Percentiles rank a stretch among this genome's conserved stretches.
phyloP scores from a whole-genome alignment of 2,797 vertebrate genomes.

The Luscinia luscinia region DNA sequence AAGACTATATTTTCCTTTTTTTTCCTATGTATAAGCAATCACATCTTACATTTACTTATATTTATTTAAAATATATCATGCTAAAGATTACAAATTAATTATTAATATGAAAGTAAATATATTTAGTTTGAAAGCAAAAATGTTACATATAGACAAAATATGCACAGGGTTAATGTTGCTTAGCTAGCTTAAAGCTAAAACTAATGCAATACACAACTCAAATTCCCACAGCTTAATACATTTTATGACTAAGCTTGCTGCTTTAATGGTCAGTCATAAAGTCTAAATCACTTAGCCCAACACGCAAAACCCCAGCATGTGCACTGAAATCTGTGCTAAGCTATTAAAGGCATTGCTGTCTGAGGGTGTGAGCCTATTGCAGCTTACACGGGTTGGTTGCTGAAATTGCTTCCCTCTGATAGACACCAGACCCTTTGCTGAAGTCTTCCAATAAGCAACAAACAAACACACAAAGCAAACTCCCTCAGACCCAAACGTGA shows the following conservation, averaged over 20 bases:
- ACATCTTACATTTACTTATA: background rate
- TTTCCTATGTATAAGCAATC: background rate
- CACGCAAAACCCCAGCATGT: background rate
- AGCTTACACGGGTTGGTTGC: background rate
- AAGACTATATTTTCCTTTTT: background rate
- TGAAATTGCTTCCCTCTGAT: background rate
- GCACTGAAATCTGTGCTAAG: background rate
- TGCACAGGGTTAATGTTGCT: background rate
- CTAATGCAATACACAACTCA: background rate
- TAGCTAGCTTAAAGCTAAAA: background rate
- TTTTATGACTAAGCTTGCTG: background rate
- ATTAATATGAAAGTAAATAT: background rate
- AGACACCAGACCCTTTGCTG: background rate
- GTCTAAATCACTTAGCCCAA: background rate
- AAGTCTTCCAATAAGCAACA: background rate
- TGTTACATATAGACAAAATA: background rate
- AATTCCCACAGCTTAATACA: background rate
- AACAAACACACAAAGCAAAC: background rate
- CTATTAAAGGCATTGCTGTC: background rate
- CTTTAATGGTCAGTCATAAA: background rate
- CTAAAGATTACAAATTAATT: background rate
- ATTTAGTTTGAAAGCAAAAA: background rate
- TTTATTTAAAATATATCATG: background rate
- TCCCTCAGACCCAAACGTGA: background rate
- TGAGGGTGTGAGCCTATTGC: background rate